These are phyloP conservation scores for Myripristis murdjan DNA, from an alignment of 2,797 vertebrate genomes.

Conservation along the genomic window DNA sequence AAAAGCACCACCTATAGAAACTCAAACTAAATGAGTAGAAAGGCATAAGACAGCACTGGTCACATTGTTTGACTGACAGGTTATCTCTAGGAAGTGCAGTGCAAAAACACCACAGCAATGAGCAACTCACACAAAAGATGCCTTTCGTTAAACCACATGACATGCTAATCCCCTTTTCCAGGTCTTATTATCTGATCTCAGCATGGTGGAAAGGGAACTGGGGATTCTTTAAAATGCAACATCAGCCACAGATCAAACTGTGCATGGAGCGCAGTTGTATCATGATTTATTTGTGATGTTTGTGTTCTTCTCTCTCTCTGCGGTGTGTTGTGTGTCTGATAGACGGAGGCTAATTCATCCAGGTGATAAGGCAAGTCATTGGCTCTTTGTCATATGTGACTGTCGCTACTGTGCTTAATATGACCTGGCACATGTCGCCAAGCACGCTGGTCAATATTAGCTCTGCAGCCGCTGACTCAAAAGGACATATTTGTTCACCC, in stretches of 20 bases:
- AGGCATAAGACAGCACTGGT: too few species aligned
- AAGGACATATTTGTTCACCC: conserved; percentile 72
- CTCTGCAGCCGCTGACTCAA: conserved; percentile 75
- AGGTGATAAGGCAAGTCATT: conserved; percentile 82
- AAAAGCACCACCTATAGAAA: too few species aligned
- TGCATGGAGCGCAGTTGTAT: background rate
- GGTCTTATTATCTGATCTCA: background rate
- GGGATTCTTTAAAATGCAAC: conserved; percentile 5
- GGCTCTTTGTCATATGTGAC: conserved; percentile 70
- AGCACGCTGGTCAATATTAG: conserved; percentile 84
- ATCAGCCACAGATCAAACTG: background rate
- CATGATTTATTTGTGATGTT: background rate
- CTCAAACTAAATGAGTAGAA: too few species aligned
- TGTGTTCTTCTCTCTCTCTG: background rate
- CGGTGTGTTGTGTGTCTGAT: conserved; percentile 51
- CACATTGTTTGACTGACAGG: too few species aligned
- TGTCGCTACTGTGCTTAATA: conserved; percentile 80
- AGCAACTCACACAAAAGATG: too few species aligned
- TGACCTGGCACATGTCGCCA: conserved; percentile 66
- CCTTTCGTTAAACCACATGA: background rate
- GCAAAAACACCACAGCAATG: background rate
- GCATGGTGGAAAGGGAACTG: conserved; percentile 1
- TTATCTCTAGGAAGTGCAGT: too few species aligned
- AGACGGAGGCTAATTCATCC: conserved; percentile 77
- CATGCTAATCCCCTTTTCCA: conserved; percentile 11